Evolutionary conservation across 1,140 invertebrate genomes (phyloP).

Genomic region (Ostrea edulis): DNA sequence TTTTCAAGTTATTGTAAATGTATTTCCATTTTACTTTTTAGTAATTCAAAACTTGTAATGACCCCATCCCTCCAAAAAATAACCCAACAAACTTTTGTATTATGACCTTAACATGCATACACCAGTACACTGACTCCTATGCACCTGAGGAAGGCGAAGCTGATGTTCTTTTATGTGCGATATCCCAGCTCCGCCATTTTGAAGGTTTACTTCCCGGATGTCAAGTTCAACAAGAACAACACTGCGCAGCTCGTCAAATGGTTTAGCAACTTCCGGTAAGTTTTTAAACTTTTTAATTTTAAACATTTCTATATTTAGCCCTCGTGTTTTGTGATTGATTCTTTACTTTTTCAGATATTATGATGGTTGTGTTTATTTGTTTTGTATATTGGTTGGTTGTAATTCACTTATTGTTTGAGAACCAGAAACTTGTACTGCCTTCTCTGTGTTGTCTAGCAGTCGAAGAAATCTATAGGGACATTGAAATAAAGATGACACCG

Average conservation of each 20-base stretch:
- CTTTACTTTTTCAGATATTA: background rate
- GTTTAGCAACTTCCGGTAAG: constrained; percentile 99
- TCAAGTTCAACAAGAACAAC: constrained; percentile 99
- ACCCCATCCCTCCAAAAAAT: too few species aligned
- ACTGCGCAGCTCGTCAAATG: constrained; percentile 99
- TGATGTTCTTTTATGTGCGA: constrained; percentile 99
- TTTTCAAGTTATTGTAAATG: too few species aligned
- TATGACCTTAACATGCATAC: constrained; percentile 76
- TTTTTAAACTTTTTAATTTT: constrained; percentile 62
- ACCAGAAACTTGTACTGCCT: background rate
- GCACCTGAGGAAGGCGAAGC: constrained; percentile 99
- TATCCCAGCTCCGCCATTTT: constrained; percentile 98
- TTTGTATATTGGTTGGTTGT: background rate
- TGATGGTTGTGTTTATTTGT: background rate
- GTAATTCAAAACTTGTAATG: too few species aligned
- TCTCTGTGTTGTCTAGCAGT: background rate
- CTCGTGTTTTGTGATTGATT: background rate
- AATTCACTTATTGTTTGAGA: background rate
- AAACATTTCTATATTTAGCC: background rate
- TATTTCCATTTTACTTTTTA: too few species aligned
- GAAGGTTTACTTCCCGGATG: constrained; percentile 99
- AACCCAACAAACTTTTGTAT: background rate
- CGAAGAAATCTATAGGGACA: background rate
- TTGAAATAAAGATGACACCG: background rate
- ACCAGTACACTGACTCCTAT: constrained; percentile 92